phyloP scores from a whole-genome alignment of 2,113 vertebrate species.

The zebrafish (Danio rerio) region DNA sequence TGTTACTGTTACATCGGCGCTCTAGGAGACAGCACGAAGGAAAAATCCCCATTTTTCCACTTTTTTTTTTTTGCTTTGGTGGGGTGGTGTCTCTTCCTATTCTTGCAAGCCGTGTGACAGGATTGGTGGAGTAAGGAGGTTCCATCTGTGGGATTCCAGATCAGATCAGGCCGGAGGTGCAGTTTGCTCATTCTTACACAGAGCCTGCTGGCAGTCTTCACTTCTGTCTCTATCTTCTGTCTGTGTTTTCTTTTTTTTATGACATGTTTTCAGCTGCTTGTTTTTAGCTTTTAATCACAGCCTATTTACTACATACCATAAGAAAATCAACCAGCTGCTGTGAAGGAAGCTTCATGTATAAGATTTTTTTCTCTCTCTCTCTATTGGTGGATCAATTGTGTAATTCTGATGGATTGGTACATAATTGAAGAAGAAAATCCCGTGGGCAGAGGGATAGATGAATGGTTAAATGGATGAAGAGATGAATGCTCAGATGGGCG shows the following conservation, averaged over 20 bases:
- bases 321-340: conserved; percentile 65
- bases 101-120: conserved; percentile 53
- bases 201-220: background rate
- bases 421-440: background rate
- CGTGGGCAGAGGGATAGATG: too few species aligned
- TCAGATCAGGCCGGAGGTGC: conserved; percentile 51
- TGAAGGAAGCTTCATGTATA: conserved; percentile 42
- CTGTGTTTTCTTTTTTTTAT: conserved; percentile 3
- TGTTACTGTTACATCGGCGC: conserved; percentile 34
- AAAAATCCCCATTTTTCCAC: conserved; percentile 35
- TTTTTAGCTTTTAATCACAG: conserved; percentile 59
- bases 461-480: too few species aligned
- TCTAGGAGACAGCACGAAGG: conserved; percentile 9
- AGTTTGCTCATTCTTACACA: conserved; percentile 46
- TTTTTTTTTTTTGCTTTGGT: conserved; percentile 38
- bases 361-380: background rate
- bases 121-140: conserved; percentile 63
- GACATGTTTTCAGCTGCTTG: conserved; percentile 44
- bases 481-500: too few species aligned
- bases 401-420: background rate
- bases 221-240: conserved; percentile 31
- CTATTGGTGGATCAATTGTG: background rate
- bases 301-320: conserved; percentile 63
- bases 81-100: conserved; percentile 16
- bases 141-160: conserved; percentile 65